These are phyloP conservation scores for Ivindomyrus marchei DNA, from an alignment of 2,113 vertebrate genomes.

Conservation along the genomic window DNA sequence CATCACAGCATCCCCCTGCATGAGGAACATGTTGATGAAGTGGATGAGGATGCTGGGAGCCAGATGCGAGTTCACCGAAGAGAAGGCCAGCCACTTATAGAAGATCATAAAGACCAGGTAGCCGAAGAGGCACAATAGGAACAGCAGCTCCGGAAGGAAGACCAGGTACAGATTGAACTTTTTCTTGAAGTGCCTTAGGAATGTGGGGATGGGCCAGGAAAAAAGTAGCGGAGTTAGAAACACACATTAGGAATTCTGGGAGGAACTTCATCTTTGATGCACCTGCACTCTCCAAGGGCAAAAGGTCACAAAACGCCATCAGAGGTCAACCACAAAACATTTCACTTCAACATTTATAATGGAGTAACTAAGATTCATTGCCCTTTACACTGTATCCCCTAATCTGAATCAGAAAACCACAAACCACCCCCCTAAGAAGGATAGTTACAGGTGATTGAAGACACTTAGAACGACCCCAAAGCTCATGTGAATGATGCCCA, in stretches of 20 bases:
- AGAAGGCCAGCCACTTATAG: constrained; percentile 86
- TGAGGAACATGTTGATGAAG: constrained; percentile 96
- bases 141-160: constrained; percentile 87
- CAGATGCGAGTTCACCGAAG: constrained; percentile 54
- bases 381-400: neutral
- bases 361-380: neutral
- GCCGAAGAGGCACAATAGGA: constrained; percentile 87
- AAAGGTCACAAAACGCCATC: neutral
- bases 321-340: neutral
- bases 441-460: constrained; percentile 89
- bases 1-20: constrained; percentile 48
- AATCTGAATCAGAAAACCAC: neutral
- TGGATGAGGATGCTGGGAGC: constrained; percentile 93
- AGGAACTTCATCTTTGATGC: neutral
- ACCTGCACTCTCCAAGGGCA: neutral
- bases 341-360: neutral
- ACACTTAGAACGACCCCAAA: constrained; percentile 83
- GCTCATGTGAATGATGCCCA: constrained; percentile 87
- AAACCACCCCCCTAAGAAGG: neutral
- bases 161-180: constrained; percentile 78
- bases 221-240: constrained; percentile 20
- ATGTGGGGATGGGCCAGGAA: neutral
- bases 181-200: constrained; percentile 77
- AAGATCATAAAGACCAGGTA: constrained; percentile 93
- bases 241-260: neutral